Percentiles rank a stretch among this genome's conserved stretches.
Evolutionary conservation across 2,113 vertebrate species (phyloP).

Genomic region (Eptesicus fuscus): DNA sequence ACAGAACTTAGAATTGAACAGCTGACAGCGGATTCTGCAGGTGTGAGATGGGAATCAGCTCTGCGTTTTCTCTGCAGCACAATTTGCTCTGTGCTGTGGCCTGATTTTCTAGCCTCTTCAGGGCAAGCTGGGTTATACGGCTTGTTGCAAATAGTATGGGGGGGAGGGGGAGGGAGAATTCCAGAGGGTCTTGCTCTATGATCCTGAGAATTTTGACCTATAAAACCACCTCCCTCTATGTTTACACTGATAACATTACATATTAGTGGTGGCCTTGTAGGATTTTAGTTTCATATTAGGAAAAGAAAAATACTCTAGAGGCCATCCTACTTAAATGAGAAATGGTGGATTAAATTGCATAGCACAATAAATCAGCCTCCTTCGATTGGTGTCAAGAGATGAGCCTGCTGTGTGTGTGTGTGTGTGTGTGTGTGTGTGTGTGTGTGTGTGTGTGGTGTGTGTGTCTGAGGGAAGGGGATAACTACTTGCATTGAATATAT

Average conservation of each 20-base stretch:
- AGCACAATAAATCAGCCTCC: conserved; percentile 69
- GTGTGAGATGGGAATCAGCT: conserved; percentile 52
- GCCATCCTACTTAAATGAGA: conserved; percentile 76
- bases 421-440: not conserved
- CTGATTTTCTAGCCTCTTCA: conserved; percentile 72
- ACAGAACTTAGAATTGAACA: conserved; percentile 65
- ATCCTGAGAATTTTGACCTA: conserved; percentile 49
- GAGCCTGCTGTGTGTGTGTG: not conserved
- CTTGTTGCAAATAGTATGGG: too few species aligned
- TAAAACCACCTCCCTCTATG: conserved; percentile 56
- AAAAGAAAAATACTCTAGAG: conserved; percentile 70
- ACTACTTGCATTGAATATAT: not conserved
- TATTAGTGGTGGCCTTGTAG: conserved; percentile 66
- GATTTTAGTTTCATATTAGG: conserved; percentile 73
- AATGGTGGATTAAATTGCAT: conserved; percentile 70
- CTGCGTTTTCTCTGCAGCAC: conserved; percentile 68
- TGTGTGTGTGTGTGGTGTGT: not conserved
- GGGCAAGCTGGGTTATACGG: conserved; percentile 52
- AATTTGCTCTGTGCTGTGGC: conserved; percentile 62
- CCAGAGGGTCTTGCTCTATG: conserved; percentile 45
- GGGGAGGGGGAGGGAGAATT: not conserved
- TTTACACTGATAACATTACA: conserved; percentile 64
- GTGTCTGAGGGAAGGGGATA: not conserved
- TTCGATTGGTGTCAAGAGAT: conserved; percentile 60
- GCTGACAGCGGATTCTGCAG: conserved; percentile 67